phyloP scores from a whole-genome alignment of 2,797 vertebrate species.

The Uromys caudimaculatus region DNA sequence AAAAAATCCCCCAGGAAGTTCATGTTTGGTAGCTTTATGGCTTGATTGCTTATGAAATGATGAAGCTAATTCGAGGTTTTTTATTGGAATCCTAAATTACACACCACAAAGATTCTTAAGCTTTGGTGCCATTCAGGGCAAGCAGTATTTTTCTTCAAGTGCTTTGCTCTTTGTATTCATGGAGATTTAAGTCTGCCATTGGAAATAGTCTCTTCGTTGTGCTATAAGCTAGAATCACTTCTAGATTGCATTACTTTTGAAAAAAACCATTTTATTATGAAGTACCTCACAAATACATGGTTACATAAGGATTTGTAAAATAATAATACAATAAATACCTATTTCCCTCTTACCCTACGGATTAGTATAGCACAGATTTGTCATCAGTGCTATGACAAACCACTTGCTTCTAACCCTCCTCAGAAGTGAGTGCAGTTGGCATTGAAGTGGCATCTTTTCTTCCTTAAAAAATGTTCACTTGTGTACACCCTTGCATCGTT shows the following conservation, averaged over 20 bases:
- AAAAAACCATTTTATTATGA: not conserved
- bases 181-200: not conserved
- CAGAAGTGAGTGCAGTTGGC: not conserved
- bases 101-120: not conserved
- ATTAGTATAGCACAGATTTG: constrained; percentile 3
- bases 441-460: not conserved
- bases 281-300: not conserved
- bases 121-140: not conserved
- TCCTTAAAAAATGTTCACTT: not conserved
- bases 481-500: not conserved
- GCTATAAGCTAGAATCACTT: not conserved
- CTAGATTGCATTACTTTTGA: constrained; percentile 19
- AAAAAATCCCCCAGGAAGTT: constrained; percentile 16
- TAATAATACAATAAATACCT: constrained; percentile 13
- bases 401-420: not conserved
- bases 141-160: not conserved
- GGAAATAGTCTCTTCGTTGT: not conserved
- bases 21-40: constrained; percentile 39
- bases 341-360: not conserved
- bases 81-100: constrained; percentile 37
- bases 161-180: constrained; percentile 4
- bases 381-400: not conserved
- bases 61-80: not conserved
- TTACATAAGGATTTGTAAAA: not conserved
- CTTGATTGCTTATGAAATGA: constrained; percentile 23